Evolutionary conservation across 2,113 vertebrate genomes (phyloP), one percentile per base, ranked within the genome.

Genomic region (Vidua chalybeata): DNA sequence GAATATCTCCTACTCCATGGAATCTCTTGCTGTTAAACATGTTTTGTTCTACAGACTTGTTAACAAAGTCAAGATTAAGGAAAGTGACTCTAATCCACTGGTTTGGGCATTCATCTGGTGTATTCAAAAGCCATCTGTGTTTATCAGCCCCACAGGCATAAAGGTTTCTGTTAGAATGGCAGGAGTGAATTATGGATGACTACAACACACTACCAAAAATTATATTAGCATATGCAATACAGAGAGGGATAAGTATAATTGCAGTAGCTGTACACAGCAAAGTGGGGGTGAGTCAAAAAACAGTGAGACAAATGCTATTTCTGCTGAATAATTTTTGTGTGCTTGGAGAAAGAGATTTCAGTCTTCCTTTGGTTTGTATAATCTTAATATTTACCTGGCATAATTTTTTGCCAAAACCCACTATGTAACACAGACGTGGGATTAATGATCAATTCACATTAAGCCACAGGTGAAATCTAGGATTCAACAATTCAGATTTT

Each of bases 141-240:
- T n/a, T 89, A 71, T 37, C 64, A 89, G 61, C 43, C 93, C 62
- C n/a, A 45, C 22, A 84, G 91, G 84, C 64, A 89, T 72, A 72
- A 86, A 77, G 20, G 66, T 93, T 93, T 87, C 54, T 67, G 43
- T 73, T 87, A 79, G 51, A 76, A 86, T 84, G 62, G 52, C 84
- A 66, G 16, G 15, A 68, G 55, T 93, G 77, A 93, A 93, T 93
- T 96, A 87, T 61, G 58, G 12, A 89, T 94, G 77, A 76, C 31
- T 75, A 28, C 58, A 79, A 63, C 41, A 59, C 71, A 54, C 46
- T 54, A 37, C 66, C 62, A 75, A 87, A 95, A 92, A 89, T 93
- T 79, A 79, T 31, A 89, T 63, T 72, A 68, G 69, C 91, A 84
- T 93, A 72, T 37, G 33, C 79, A 78, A 83, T 54, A 82, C 27